phyloP scores from a whole-genome alignment of 2,113 vertebrate species.

The Mus pahari region DNA sequence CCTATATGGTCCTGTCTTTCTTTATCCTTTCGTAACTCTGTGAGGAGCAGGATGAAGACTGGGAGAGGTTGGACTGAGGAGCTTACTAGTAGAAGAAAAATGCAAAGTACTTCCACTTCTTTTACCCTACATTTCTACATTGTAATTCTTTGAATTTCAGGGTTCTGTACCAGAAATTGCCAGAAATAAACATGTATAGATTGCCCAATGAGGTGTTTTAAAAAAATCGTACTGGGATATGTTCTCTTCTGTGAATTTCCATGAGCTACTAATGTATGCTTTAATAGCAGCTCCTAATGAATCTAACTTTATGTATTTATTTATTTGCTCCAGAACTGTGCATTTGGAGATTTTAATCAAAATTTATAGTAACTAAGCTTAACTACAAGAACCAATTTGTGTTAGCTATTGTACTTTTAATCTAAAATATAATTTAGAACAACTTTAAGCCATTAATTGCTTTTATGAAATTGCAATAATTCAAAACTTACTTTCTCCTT shows the following conservation, averaged over 20 bases:
- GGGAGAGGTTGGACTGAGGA: background rate
- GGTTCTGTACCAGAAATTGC: slow-evolving; percentile 22
- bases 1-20: background rate
- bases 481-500: slow-evolving; percentile 35
- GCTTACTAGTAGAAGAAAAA: background rate
- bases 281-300: slow-evolving; percentile 58
- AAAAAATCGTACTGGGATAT: slow-evolving; percentile 62
- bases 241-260: slow-evolving; percentile 50
- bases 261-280: slow-evolving; percentile 50
- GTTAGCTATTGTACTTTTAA: background rate
- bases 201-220: slow-evolving; percentile 59
- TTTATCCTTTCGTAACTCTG: background rate
- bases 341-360: slow-evolving; percentile 51
- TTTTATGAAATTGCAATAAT: background rate
- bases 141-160: slow-evolving; percentile 51
- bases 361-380: slow-evolving; percentile 43
- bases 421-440: slow-evolving; percentile 29
- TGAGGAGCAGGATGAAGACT: background rate
- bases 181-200: slow-evolving; percentile 28
- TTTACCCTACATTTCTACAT: background rate
- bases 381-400: slow-evolving; percentile 28
- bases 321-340: background rate
- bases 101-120: background rate
- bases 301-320: slow-evolving; percentile 28
- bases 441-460: slow-evolving; percentile 10